A percentile compares a stretch with the other conserved stretches of the same genome.
Evolutionary conservation across 2,797 vertebrate species (phyloP).

Genomic region (Meda fulgida): DNA sequence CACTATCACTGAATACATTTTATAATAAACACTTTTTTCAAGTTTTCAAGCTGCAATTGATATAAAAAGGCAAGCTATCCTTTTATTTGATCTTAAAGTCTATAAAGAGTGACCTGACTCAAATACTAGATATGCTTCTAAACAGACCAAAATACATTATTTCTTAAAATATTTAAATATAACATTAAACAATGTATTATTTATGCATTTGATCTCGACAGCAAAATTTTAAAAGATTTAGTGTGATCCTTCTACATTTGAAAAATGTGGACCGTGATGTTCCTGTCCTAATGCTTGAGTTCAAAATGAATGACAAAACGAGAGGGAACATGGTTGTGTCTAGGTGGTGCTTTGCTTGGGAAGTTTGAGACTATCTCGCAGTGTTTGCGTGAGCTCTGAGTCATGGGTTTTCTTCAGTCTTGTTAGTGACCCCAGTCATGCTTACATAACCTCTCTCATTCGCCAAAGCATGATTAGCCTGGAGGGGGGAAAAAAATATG

Average conservation of each 20-base stretch:
- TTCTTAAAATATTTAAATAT: background rate
- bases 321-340: background rate
- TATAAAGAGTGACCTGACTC: background rate
- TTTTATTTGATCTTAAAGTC: background rate
- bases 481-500: slow-evolving; percentile 69
- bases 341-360: background rate
- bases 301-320: background rate
- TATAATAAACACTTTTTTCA: background rate
- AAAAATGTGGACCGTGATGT: no score
- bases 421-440: slow-evolving; percentile 78
- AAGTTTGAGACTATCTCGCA: slow-evolving; percentile 24
- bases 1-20: background rate
- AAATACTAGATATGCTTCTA: background rate
- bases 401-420: slow-evolving; percentile 80
- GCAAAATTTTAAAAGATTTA: background rate
- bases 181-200: background rate
- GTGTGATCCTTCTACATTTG: background rate
- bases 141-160: background rate
- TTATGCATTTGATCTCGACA: background rate
- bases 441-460: slow-evolving; percentile 77
- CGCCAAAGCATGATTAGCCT: slow-evolving; percentile 77
- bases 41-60: background rate
- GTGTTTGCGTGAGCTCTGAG: slow-evolving; percentile 66
- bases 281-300: background rate
- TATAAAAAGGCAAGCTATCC: background rate